Base-by-base conservation (phyloP, 2,888 invertebrate species). In the Xylocampa areola region DNA sequence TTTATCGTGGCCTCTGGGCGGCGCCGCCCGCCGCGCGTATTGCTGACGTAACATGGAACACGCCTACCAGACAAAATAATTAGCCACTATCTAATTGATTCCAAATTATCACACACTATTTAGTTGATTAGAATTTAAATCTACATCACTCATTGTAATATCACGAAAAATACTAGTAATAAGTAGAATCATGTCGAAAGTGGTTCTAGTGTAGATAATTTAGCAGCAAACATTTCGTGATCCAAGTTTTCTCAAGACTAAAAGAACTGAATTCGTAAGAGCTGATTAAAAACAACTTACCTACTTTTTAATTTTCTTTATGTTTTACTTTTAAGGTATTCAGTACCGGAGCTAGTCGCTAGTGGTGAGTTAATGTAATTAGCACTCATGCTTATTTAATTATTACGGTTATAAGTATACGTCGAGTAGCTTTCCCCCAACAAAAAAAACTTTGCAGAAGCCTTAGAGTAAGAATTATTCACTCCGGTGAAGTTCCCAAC, bases 391-490 rank as follows among this genome's bases (percentile, higher is more conserved):
- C 30, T 52, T 43, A 48, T 43, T 60, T 39, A 35, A 53, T 48
- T 47, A 51, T 32, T 44, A 35, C 16, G 43, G 37, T 52, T 60
- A 47, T 35, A 45, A 14, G 49, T 43, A 53, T 44, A 57, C 66
- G 67, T 72, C 57, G 66, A 73, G 55, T 61, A 71, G 72, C 52
- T 59, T 45, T 66, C 37, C 49, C 57, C 48, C 39, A 59, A 52
- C 57, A 44, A 68, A 73, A 53, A 79, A 79, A 80, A 74, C 69
- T 80, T 75, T 65, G 59, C 63, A 77, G 79, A 80, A 85, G 79
- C 77, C 76, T 82, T 84, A 83, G 84, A 87, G 80, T 84, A 89
- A 88, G 84, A 90, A 90, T 89, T 90, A 91, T 90, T 85, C 80
- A 88, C 81, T 86, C 76, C 78, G 80, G 75, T 79, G 77, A 90